phyloP scores from a whole-genome alignment of 2,888 invertebrate species.

The Agriopis aurantiaria region DNA sequence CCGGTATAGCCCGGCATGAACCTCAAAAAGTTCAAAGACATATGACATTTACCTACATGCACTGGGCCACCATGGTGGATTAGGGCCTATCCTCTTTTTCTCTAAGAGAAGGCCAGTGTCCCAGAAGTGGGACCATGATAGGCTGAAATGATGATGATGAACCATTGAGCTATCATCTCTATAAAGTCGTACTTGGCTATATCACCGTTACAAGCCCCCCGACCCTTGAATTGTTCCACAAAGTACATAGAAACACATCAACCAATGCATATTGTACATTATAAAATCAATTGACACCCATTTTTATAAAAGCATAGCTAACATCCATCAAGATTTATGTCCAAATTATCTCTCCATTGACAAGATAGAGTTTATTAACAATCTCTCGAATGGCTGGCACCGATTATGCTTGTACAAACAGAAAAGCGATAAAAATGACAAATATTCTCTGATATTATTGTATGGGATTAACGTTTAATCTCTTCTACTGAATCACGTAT shows the following conservation, averaged over 20 bases:
- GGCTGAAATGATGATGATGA: no score
- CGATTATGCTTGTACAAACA: constrained; percentile 73
- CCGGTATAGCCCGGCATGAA: no score
- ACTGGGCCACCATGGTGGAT: no score
- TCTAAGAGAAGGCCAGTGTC: no score
- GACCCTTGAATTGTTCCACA: not conserved
- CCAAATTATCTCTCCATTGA: constrained; percentile 57
- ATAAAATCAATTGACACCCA: constrained; percentile 17
- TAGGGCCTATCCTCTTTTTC: no score
- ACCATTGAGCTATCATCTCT: no score
- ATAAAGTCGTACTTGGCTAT: no score
- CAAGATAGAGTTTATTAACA: constrained; percentile 69
- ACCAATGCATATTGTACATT: not conserved
- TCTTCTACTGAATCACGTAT: constrained; percentile 36
- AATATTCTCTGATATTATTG: constrained; percentile 60
- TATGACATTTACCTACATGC: no score
- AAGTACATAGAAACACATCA: not conserved
- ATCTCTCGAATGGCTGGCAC: constrained; percentile 65
- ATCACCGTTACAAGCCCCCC: no score
- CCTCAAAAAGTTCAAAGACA: no score
- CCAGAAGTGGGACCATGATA: no score
- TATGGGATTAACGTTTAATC: constrained; percentile 38
- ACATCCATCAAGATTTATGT: constrained; percentile 55
- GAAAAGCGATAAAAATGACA: constrained; percentile 70
- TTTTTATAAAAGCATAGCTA: constrained; percentile 39